Evolutionary conservation across 2,888 invertebrate genomes (phyloP), one percentile per base, ranked within the genome.

Genomic region (Griposia aprilina): DNA sequence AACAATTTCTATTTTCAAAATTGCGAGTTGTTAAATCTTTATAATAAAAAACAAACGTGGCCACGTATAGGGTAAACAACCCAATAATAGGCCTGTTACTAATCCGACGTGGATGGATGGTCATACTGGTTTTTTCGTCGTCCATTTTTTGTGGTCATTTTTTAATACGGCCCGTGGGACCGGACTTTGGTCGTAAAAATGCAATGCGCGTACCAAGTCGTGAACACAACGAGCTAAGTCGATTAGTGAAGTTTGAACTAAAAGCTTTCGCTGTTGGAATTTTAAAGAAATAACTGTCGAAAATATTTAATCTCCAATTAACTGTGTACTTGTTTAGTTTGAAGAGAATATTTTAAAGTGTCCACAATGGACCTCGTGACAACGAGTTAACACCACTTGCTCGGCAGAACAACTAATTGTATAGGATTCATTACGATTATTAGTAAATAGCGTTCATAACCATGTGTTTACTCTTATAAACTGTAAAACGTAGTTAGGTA

Each of bases 141-240:
- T 86, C 88, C 88, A 89, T 92, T 94, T 94, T 94, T 93, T 94
- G 90, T 92, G 86, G 82, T 89, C 85, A 86, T 92, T 92, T 91
- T 92, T 90, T 87, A 90, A 92, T 78, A 90, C 87, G 82, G 87
- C 89, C 90, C 92, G 92, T 93, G 91, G 84, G 93, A 93, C 91
- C 91, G 90, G 90, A 88, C 88, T 85, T 82, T 74, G 85, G 83
- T 85, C 90, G 88, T 93, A 91, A 92, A 94, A 93, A 94, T 94
- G 94, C 94, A 93, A 92, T 88, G 90, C 90, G 90, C 92, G 93
- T 93, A 91, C 88, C 84, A 83, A 84, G 76, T 81, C 84, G 84
- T 82, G 86, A 84, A 87, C 87, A 85, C 86, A 82, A 87, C 84
- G 81, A 86, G 83, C 78, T 84, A 83, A 83, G 83, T 80, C 87